Conservation (phyloP, 2,113 vertebrate genomes). For the Corapipo altera region DNA sequence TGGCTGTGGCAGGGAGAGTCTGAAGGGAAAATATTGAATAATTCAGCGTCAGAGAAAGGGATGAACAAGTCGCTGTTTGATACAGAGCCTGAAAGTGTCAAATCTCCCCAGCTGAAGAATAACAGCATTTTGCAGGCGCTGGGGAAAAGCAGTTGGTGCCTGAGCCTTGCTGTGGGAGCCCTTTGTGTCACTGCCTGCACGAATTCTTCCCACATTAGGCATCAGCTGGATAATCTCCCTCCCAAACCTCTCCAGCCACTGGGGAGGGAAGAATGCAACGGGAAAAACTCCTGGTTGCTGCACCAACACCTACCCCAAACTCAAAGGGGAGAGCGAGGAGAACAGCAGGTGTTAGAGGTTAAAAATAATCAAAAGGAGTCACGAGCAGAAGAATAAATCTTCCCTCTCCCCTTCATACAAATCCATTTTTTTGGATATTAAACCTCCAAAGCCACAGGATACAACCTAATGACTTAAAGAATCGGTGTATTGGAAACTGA, state of each 20-base stretch:
- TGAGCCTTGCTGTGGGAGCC: conserved; percentile 30
- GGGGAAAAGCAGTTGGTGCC: conserved; percentile 34
- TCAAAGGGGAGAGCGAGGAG: not conserved
- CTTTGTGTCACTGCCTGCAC: conserved; percentile 46
- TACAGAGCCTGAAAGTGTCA: conserved; percentile 1
- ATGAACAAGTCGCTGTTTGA: not conserved
- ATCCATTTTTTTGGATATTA: not conserved
- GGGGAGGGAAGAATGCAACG: not conserved
- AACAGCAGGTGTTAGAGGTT: not conserved
- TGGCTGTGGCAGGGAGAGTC: not conserved
- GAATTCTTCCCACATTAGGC: conserved; percentile 53
- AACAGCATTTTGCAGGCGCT: conserved; percentile 8
- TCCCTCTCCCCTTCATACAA: not conserved
- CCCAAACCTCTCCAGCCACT: not conserved
- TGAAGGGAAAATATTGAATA: not conserved
- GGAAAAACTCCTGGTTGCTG: not conserved
- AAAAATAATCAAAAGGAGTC: not conserved
- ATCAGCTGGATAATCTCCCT: conserved; percentile 17
- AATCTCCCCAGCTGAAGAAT: conserved; percentile 25
- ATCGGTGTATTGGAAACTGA: not conserved
- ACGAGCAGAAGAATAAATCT: not conserved
- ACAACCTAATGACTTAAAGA: not conserved
- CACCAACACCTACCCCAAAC: not conserved
- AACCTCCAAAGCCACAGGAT: not conserved
- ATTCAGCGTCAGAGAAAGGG: not conserved